Conservation (phyloP, 2,888 invertebrate genomes). For the Stictocephala bisonia region DNA sequence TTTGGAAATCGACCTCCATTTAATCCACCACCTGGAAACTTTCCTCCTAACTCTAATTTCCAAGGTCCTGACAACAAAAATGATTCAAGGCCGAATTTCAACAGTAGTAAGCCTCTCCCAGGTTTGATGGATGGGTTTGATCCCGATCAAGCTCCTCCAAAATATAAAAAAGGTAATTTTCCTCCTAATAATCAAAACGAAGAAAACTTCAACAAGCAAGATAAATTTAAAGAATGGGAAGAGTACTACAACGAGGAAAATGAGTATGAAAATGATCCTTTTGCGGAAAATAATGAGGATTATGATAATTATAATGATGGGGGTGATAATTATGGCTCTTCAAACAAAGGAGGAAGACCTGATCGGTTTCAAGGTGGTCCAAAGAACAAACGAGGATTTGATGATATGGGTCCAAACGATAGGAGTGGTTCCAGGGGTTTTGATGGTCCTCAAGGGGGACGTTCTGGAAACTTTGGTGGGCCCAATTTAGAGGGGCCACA, state of each 20-base stretch:
- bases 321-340: conserved; percentile 23
- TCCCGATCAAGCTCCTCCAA: conserved; percentile 31
- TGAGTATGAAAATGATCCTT: conserved; percentile 27
- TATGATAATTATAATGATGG: conserved; percentile 1
- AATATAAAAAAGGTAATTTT: conserved; percentile 6
- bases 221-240: conserved; percentile 35
- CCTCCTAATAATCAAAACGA: conserved; percentile 15
- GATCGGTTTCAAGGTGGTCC: conserved; percentile 29
- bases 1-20: conserved; percentile 11
- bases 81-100: conserved; percentile 5
- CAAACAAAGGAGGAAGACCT: conserved; percentile 20
- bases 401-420: conserved; percentile 28
- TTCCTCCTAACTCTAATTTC: not conserved
- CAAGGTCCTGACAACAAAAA: conserved; percentile 13
- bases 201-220: conserved; percentile 8
- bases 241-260: conserved; percentile 29
- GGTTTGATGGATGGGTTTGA: conserved; percentile 47
- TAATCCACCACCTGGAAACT: conserved; percentile 4
- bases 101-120: not conserved
- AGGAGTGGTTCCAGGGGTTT: conserved; percentile 16
- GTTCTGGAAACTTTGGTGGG: conserved; percentile 25
- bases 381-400: not conserved
- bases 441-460: not conserved
- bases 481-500: conserved; percentile 12
- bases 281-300: conserved; percentile 24